Conservation (phyloP, 2,888 invertebrate genomes). For the Pardosa pseudoannulata region DNA sequence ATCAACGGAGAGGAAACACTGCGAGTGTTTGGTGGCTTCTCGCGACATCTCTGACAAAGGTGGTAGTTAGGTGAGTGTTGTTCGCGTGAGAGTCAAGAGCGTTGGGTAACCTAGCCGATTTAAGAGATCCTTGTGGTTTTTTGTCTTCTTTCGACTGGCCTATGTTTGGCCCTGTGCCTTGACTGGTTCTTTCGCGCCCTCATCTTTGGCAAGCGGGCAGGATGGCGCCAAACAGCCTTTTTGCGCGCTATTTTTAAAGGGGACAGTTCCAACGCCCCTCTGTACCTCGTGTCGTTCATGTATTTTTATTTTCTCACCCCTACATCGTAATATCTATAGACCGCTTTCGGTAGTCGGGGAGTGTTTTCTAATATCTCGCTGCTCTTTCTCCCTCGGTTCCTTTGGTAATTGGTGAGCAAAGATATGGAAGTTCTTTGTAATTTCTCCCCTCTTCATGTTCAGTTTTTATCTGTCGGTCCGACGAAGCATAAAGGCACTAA, state of each 20-base stretch:
- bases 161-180: constrained; percentile 21
- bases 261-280: constrained; percentile 59
- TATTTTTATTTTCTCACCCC: constrained; percentile 61
- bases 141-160: not conserved
- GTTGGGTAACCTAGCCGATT: constrained; percentile 1
- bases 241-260: constrained; percentile 67
- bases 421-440: not conserved
- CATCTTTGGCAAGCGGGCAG: constrained; percentile 47
- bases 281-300: constrained; percentile 25
- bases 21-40: too few species aligned
- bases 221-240: constrained; percentile 59
- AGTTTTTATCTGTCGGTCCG: too few species aligned
- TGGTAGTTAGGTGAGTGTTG: not conserved
- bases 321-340: constrained; percentile 56
- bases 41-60: not conserved
- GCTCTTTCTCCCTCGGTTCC: not conserved
- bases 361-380: not conserved
- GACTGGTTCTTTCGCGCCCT: constrained; percentile 43
- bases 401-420: not conserved
- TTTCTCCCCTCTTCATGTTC: too few species aligned
- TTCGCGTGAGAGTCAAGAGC: not conserved
- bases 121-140: constrained; percentile 41
- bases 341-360: constrained; percentile 15
- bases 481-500: too few species aligned
- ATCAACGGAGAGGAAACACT: too few species aligned